Evolutionary conservation across 2,113 vertebrate species (phyloP).

Genomic region (Salvelinus namaycush): DNA sequence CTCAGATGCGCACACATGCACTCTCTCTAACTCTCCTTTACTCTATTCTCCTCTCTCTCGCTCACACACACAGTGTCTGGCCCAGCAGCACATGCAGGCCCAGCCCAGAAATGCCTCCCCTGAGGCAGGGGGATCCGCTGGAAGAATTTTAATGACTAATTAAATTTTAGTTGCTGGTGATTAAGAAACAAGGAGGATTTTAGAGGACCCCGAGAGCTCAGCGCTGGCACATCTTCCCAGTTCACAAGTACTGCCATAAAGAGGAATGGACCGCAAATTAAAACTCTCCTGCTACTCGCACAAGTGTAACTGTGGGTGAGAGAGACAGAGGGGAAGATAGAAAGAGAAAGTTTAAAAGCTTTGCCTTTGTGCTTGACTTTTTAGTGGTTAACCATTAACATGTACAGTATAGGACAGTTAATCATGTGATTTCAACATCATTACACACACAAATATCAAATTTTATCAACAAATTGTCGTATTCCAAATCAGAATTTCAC

Average conservation of each 20-base stretch:
- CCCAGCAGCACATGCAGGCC: slow-evolving; percentile 36
- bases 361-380: not conserved
- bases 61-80: slow-evolving; percentile 35
- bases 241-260: slow-evolving; percentile 51
- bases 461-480: too few species aligned
- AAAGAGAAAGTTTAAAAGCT: not conserved
- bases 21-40: not conserved
- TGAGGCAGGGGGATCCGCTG: slow-evolving; percentile 64
- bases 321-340: slow-evolving; percentile 3
- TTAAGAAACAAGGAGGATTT: slow-evolving; percentile 73
- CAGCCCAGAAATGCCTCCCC: slow-evolving; percentile 48
- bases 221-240: too few species aligned
- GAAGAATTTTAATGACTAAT: slow-evolving; percentile 82
- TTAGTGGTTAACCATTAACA: too few species aligned
- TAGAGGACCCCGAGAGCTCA: slow-evolving; percentile 27
- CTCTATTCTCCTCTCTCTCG: not conserved
- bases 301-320: slow-evolving; percentile 49
- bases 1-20: not conserved
- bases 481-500: too few species aligned
- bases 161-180: slow-evolving; percentile 75
- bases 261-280: slow-evolving; percentile 69
- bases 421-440: too few species aligned
- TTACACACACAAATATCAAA: too few species aligned
- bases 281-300: slow-evolving; percentile 60
- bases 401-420: too few species aligned